These are phyloP conservation scores for Maniola jurtina DNA, from an alignment of 1,140 invertebrate genomes.

Conservation along the genomic window DNA sequence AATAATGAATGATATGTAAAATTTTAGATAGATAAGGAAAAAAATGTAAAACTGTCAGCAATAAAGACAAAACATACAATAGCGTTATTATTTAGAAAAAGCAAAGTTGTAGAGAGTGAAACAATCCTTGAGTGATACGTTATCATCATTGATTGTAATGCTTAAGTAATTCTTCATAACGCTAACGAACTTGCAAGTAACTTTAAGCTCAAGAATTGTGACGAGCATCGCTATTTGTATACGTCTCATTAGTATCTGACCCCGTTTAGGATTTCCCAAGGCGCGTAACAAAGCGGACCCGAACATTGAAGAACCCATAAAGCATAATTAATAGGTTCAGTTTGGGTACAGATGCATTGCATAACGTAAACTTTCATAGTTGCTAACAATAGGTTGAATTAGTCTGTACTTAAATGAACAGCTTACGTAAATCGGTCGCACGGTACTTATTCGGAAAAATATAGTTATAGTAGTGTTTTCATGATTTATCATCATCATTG, in stretches of 20 bases:
- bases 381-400: slow-evolving; percentile 62
- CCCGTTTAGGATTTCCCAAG: slow-evolving; percentile 51
- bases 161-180: too few species aligned
- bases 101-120: too few species aligned
- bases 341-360: slow-evolving; percentile 56
- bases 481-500: too few species aligned
- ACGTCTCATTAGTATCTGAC: slow-evolving; percentile 43
- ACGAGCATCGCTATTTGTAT: slow-evolving; percentile 38
- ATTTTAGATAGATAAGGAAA: too few species aligned
- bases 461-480: not conserved
- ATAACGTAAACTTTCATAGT: slow-evolving; percentile 41
- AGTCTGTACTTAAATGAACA: slow-evolving; percentile 55
- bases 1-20: too few species aligned
- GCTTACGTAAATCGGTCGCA: slow-evolving; percentile 58
- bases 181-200: not conserved
- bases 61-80: too few species aligned
- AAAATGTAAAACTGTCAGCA: too few species aligned
- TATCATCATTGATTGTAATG: too few species aligned
- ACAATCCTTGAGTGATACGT: too few species aligned
- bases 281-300: slow-evolving; percentile 43
- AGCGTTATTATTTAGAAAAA: too few species aligned
- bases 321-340: slow-evolving; percentile 65
- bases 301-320: slow-evolving; percentile 41
- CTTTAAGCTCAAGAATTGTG: slow-evolving; percentile 20
- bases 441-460: not conserved